Evolutionary conservation across 2,113 vertebrate genomes (phyloP).

Genomic region (Rhabdornis inornatus): DNA sequence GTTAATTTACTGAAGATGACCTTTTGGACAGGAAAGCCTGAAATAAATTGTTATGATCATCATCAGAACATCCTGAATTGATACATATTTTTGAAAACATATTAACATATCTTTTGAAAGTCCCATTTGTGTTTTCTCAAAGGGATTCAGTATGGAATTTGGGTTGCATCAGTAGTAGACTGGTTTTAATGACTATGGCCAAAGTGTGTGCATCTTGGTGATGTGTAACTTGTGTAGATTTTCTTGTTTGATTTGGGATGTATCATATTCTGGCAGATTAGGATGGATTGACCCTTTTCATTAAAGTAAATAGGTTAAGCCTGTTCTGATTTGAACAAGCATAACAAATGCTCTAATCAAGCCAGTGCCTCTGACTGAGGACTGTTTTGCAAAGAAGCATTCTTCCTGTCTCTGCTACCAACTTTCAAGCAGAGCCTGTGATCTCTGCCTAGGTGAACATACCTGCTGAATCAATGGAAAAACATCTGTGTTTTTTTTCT

Average conservation of each 20-base stretch:
- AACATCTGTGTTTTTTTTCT: accelerated
- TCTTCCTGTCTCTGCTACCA: neutral
- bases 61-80: neutral
- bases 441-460: neutral
- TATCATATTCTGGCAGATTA: neutral
- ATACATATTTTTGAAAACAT: neutral
- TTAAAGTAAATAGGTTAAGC: neutral
- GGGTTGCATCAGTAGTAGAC: neutral
- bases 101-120: neutral
- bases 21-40: neutral
- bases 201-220: neutral
- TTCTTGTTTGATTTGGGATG: neutral
- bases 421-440: neutral
- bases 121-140: neutral
- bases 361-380: neutral
- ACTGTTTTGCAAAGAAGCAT: neutral
- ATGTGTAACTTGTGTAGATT: neutral
- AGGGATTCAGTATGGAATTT: neutral
- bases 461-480: neutral
- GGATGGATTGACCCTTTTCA: neutral
- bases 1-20: neutral
- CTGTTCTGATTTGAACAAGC: neutral
- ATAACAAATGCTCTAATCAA: neutral
- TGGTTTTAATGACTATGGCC: neutral
- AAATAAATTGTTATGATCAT: neutral